These are phyloP conservation scores for Platycheirus rosarum DNA, from an alignment of 2,888 invertebrate genomes.

Conservation along the genomic window DNA sequence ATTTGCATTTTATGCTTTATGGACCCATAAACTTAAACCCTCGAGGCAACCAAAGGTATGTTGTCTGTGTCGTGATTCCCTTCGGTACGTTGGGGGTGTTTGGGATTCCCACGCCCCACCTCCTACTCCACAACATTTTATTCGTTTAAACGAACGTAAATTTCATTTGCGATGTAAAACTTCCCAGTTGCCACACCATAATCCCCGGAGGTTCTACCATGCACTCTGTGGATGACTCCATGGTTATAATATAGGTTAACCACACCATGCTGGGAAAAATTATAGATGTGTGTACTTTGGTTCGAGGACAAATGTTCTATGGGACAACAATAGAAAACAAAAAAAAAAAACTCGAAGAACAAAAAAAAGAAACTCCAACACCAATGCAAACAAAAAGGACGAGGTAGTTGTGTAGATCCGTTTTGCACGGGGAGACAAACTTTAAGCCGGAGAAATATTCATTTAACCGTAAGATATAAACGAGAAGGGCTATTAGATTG, in stretches of 20 bases:
- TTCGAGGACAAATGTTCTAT: neutral
- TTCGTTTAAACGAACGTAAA: constrained; percentile 47
- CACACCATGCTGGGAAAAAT: constrained; percentile 19
- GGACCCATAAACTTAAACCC: constrained; percentile 15
- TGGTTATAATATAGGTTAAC: constrained; percentile 57
- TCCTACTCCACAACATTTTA: no score
- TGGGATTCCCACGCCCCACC: constrained; percentile 40
- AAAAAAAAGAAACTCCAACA: neutral
- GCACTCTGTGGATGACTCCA: constrained; percentile 25
- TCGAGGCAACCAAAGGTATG: neutral
- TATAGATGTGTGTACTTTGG: constrained; percentile 11
- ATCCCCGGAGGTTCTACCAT: constrained; percentile 26
- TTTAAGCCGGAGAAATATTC: constrained; percentile 46
- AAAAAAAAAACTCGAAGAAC: constrained; percentile 12
- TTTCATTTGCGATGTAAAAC: constrained; percentile 54
- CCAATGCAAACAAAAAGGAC: neutral
- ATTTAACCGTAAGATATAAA: constrained; percentile 51
- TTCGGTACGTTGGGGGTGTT: constrained; percentile 11
- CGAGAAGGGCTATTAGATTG: constrained; percentile 37
- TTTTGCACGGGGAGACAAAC: constrained; percentile 5
- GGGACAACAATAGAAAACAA: neutral
- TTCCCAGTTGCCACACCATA: constrained; percentile 38
- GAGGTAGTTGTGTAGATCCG: neutral
- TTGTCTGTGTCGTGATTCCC: constrained; percentile 14
- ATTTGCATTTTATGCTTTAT: constrained; percentile 40